Conservation (phyloP, 2,888 invertebrate genomes). For the Ceriagrion tenellum region DNA sequence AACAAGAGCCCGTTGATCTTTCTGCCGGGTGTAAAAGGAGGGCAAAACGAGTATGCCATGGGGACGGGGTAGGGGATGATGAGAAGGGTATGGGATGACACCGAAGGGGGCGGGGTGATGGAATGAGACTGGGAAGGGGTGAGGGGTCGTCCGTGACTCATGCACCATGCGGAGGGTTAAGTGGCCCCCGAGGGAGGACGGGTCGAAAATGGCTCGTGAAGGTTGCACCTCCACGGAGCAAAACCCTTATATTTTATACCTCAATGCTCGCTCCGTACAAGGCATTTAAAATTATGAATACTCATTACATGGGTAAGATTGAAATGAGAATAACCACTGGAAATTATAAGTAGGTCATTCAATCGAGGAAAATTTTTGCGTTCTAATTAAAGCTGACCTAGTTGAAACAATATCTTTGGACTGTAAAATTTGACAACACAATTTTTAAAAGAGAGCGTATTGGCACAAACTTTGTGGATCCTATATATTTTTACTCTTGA, state of each 20-base stretch:
- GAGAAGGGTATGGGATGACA: background rate
- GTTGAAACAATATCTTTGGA: no score
- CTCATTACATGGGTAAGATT: background rate
- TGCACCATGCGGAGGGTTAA: background rate
- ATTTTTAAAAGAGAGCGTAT: no score
- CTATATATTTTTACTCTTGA: no score
- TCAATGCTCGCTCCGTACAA: background rate
- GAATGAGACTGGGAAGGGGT: background rate
- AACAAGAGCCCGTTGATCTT: background rate
- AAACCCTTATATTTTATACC: background rate
- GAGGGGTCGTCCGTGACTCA: background rate
- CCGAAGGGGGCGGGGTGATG: background rate
- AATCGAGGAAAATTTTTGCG: background rate
- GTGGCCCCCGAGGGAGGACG: background rate
- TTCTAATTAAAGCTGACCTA: background rate
- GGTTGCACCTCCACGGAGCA: background rate
- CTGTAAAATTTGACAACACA: background rate
- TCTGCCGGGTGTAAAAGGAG: background rate
- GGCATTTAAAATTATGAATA: background rate
- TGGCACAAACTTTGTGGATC: no score
- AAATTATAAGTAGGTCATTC: background rate
- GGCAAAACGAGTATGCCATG: background rate
- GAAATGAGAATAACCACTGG: background rate
- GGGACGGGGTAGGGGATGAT: no score
- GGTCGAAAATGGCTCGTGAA: background rate